Conservation (phyloP, 2,888 invertebrate species). For the Julus scandinavius region DNA sequence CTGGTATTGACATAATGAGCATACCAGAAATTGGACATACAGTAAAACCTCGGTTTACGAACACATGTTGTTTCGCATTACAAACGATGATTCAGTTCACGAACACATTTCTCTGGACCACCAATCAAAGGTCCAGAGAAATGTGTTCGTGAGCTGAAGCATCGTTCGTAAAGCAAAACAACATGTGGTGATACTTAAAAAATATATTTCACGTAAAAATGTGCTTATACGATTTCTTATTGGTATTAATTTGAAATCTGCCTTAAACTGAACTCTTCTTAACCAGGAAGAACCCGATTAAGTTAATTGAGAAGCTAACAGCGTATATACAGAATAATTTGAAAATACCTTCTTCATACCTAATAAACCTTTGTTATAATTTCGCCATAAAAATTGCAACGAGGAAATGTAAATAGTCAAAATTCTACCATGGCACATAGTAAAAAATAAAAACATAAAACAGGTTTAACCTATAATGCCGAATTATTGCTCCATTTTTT, state of each 20-base stretch:
- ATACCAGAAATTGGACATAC: no score
- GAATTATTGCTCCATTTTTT: slow-evolving; percentile 17
- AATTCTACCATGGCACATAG: neutral
- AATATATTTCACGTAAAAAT: no score
- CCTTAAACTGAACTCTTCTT: neutral
- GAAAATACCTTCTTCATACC: neutral
- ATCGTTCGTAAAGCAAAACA: no score
- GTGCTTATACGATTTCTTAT: no score
- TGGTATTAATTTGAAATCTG: neutral
- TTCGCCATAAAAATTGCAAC: neutral
- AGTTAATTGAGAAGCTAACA: neutral
- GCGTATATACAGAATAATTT: neutral
- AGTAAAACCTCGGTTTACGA: no score
- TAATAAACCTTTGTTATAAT: neutral
- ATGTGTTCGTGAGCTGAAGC: no score
- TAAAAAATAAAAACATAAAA: neutral
- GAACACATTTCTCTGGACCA: no score
- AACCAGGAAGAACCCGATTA: neutral
- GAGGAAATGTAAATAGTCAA: slow-evolving; percentile 2
- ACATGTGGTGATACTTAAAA: no score
- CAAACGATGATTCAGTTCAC: no score
- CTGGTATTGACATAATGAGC: no score
- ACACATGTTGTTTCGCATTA: no score
- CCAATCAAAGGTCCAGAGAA: no score
- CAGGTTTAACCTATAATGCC: slow-evolving; percentile 11